Conservation (phyloP, 2,888 invertebrate genomes). For the Athrips mouffetella region DNA sequence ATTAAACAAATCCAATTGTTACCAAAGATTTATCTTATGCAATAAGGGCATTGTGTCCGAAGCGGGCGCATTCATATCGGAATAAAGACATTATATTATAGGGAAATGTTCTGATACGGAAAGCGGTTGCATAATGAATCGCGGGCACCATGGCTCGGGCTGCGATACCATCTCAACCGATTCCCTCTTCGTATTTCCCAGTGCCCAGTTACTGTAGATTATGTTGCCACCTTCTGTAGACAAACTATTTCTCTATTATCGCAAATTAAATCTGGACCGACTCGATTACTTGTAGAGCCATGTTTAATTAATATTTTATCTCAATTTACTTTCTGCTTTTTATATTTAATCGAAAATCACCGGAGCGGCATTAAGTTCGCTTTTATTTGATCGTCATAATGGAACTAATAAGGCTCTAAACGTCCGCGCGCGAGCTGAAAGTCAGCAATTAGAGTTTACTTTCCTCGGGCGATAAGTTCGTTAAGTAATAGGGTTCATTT, state of each 20-base stretch:
- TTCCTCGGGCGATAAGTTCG: slow-evolving; percentile 54
- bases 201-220: no score
- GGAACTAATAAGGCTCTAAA: slow-evolving; percentile 22
- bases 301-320: slow-evolving; percentile 4
- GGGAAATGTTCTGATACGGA: slow-evolving; percentile 32
- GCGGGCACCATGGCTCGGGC: slow-evolving; percentile 16
- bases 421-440: slow-evolving; percentile 35
- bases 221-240: no score
- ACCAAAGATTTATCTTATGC: slow-evolving; percentile 55
- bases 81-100: slow-evolving; percentile 43
- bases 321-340: not conserved
- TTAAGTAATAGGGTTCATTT: slow-evolving; percentile 70
- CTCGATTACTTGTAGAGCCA: not conserved
- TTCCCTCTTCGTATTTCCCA: not conserved
- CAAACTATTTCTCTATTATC: no score
- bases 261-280: not conserved
- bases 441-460: slow-evolving; percentile 58
- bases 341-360: slow-evolving; percentile 1
- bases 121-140: slow-evolving; percentile 27
- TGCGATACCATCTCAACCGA: not conserved
- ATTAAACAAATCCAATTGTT: slow-evolving; percentile 56
- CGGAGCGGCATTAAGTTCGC: slow-evolving; percentile 5
- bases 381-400: slow-evolving; percentile 18
- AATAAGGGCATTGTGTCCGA: slow-evolving; percentile 50
- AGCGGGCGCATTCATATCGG: slow-evolving; percentile 42